Conservation (phyloP, 2,113 vertebrate genomes). For the Muscicapa adusta region DNA sequence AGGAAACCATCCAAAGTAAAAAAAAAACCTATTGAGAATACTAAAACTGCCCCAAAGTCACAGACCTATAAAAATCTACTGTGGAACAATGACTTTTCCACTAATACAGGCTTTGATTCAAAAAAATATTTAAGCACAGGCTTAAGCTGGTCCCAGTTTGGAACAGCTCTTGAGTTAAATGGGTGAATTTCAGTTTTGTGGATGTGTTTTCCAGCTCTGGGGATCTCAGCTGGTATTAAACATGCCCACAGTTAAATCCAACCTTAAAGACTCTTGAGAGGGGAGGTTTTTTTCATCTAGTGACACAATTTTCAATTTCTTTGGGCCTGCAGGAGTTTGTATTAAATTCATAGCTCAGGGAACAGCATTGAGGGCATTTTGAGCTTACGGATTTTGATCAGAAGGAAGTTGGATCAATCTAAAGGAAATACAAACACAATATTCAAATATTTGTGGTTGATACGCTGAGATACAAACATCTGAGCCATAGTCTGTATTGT, state of each 20-base stretch:
- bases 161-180: neutral
- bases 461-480: neutral
- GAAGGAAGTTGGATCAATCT: neutral
- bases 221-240: neutral
- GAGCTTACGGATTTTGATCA: neutral
- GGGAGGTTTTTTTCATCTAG: neutral
- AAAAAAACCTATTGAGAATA: constrained; percentile 3
- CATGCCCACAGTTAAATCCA: neutral
- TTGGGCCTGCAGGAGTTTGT: neutral
- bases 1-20: constrained; percentile 34
- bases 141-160: neutral
- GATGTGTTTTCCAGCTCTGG: neutral
- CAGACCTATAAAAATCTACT: constrained; percentile 42
- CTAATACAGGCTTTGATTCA: constrained; percentile 26
- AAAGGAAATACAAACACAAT: neutral
- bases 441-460: neutral
- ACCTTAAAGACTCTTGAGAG: neutral
- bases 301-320: neutral
- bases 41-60: constrained; percentile 33
- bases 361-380: accelerated
- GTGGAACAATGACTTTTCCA: constrained; percentile 34
- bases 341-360: neutral
- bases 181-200: neutral
- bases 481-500: no score
- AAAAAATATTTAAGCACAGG: constrained; percentile 33